Evolutionary conservation across 2,888 invertebrate genomes (phyloP), one percentile per base, ranked within the genome.

Genomic region (Tinea trinotella): DNA sequence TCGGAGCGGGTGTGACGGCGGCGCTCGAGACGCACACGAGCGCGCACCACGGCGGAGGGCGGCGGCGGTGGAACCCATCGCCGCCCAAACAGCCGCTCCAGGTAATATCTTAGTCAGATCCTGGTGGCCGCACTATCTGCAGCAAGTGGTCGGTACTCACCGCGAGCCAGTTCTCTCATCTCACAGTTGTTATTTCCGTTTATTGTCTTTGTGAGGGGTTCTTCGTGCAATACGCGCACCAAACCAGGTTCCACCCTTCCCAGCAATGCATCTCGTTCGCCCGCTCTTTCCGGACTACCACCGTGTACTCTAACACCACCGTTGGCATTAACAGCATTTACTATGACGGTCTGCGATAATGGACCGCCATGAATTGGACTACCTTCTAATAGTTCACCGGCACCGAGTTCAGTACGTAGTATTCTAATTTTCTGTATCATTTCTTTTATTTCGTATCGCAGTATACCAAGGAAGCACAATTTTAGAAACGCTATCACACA

Each of bases 381-480:
- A 15, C 80, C 71, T 44, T 85, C 85, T 18, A 82, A 64, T 36
- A 87, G 70, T 64, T 87, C 87, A 1, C 85, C 82, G 40, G 86
- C 82, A 49, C 90, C 88, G 60, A 89, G 74, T 68, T 93, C 92
- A 57, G 88, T 90, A 64, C 90, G 90, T 58, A 95, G 85, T 71
- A 95, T 89, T 67, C 92, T 91, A 71, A 95, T 95, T 85, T 95
- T 95, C 75, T 95, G 94, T 69, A 95, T 94, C 95, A 95, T 95
- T 78, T 95, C 95, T 61, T 92, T 90, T 69, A 95, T 94, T 87
- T 95, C 94, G 85, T 93, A 93, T 57, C 94, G 90, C 64, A 95
- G 88, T 64, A 95, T 94, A 58, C 93, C 94, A 60, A 95, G 90
- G 88, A 95, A 95, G 88, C 94, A 94, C 77, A 95, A 87, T 82